Conservation (phyloP, 1,140 invertebrate species). For the Pseudomyrmex flavicornis region DNA sequence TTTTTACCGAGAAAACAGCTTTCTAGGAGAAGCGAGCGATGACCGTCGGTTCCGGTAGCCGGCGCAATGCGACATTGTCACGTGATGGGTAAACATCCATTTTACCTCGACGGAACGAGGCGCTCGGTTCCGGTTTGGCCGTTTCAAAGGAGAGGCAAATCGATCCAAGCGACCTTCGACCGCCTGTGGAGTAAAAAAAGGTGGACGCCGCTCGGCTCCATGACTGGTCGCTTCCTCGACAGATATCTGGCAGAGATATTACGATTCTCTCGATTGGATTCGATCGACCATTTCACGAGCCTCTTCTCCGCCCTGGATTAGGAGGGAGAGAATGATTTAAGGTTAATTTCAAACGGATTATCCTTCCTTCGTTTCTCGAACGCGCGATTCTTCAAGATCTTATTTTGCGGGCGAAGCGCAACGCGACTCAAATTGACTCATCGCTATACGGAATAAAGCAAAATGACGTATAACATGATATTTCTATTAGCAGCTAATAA, state of each 20-base stretch:
- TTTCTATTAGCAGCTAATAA: constrained; percentile 28
- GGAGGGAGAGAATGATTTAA: constrained; percentile 71
- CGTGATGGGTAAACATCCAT: constrained; percentile 71
- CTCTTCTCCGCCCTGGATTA: constrained; percentile 65
- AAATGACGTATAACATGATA: constrained; percentile 1
- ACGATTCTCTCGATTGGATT: constrained; percentile 73
- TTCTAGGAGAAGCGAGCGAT: constrained; percentile 43
- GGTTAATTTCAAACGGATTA: constrained; percentile 76
- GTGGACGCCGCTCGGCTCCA: constrained; percentile 30
- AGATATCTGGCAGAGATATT: constrained; percentile 73
- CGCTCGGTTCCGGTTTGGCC: constrained; percentile 50
- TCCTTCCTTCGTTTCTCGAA: constrained; percentile 46
- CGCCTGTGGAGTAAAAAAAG: constrained; percentile 44
- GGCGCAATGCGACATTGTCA: constrained; percentile 35
- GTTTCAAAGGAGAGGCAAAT: constrained; percentile 68
- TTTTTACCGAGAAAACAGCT: constrained; percentile 14
- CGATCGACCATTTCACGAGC: constrained; percentile 73
- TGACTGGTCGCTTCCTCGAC: constrained; percentile 63
- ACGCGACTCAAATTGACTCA: constrained; percentile 21
- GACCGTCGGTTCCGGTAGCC: constrained; percentile 28
- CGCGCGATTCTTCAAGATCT: constrained; percentile 31
- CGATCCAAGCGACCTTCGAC: constrained; percentile 69
- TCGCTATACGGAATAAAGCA: constrained; percentile 13
- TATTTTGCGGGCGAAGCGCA: constrained; percentile 19
- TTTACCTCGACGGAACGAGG: constrained; percentile 33